phyloP scores from a whole-genome alignment of 2,888 invertebrate genomes.

The Cremastinae sp. region DNA sequence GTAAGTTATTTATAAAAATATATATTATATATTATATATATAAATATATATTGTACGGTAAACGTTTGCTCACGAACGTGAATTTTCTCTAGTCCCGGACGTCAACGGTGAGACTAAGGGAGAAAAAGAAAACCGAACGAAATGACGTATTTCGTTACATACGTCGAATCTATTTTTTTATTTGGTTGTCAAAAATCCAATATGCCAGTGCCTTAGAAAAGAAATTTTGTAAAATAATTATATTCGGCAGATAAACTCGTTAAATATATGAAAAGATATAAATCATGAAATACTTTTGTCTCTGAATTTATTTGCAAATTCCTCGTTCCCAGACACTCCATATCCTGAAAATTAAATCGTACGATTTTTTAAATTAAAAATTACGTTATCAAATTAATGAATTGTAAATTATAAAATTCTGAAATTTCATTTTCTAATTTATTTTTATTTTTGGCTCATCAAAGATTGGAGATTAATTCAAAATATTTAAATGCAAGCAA shows the following conservation, averaged over 20 bases:
- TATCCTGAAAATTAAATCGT: too few species aligned
- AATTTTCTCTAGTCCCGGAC: conserved; percentile 57
- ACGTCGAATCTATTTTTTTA: conserved; percentile 48
- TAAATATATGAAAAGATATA: conserved; percentile 73
- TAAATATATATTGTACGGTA: conserved; percentile 31
- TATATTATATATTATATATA: conserved; percentile 37
- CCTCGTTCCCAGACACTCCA: neutral
- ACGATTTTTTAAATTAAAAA: too few species aligned
- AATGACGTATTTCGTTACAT: conserved; percentile 48
- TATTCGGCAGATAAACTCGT: conserved; percentile 70
- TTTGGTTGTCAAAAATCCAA: conserved; percentile 59
- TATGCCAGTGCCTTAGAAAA: conserved; percentile 69
- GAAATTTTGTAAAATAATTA: conserved; percentile 67
- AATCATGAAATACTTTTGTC: conserved; percentile 25
- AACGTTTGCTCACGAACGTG: conserved; percentile 49
- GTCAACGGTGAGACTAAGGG: conserved; percentile 55
- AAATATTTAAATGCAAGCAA: too few species aligned
- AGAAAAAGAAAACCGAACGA: conserved; percentile 34
- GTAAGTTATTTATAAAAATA: conserved; percentile 57
- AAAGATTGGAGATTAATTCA: too few species aligned
- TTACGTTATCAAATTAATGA: too few species aligned
- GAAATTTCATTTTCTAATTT: too few species aligned
- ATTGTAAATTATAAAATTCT: too few species aligned
- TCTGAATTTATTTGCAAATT: conserved; percentile 6
- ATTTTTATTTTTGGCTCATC: too few species aligned